A percentile compares a stretch with the other conserved stretches of the same genome.
Evolutionary conservation across 2,797 vertebrate species (phyloP).

Genomic region (Xyrichtys novacula): DNA sequence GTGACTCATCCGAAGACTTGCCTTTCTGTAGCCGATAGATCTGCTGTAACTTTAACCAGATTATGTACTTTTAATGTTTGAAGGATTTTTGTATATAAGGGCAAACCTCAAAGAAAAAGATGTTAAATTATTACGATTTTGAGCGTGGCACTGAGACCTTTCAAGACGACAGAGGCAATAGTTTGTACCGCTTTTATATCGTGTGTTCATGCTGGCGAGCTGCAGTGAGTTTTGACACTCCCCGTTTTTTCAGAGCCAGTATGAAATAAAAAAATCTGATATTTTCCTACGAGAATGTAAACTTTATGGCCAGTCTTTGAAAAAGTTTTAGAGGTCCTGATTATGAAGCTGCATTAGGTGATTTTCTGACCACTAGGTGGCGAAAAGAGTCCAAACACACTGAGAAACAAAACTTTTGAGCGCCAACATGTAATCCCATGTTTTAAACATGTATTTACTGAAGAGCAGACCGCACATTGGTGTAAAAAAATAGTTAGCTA

Average conservation of each 20-base stretch:
- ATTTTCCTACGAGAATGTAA: conserved; percentile 22
- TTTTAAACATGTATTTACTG: neutral
- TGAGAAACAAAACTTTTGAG: too few species aligned
- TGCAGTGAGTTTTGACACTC: neutral
- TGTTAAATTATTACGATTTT: conserved; percentile 28
- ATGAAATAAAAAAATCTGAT: neutral
- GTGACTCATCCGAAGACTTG: conserved; percentile 45
- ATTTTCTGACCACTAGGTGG: neutral
- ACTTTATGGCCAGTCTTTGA: neutral
- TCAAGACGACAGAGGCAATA: neutral
- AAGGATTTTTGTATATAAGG: conserved; percentile 49
- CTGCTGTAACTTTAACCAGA: conserved; percentile 2
- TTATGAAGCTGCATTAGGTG: neutral
- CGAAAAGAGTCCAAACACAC: neutral
- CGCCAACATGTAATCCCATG: neutral
- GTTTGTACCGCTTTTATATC: conserved; percentile 5
- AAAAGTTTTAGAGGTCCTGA: neutral
- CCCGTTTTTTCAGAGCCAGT: neutral
- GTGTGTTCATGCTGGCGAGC: neutral
- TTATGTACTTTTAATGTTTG: conserved; percentile 11
- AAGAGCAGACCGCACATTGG: too few species aligned
- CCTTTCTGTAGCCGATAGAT: conserved; percentile 50
- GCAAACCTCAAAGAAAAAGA: conserved; percentile 25
- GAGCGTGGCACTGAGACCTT: conserved; percentile 4
- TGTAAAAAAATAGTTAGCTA: too few species aligned